A percentile compares a stretch with the other conserved stretches of the same genome.
Evolutionary conservation across 2,797 vertebrate species (phyloP).

Genomic region (Cheracebus regulus): DNA sequence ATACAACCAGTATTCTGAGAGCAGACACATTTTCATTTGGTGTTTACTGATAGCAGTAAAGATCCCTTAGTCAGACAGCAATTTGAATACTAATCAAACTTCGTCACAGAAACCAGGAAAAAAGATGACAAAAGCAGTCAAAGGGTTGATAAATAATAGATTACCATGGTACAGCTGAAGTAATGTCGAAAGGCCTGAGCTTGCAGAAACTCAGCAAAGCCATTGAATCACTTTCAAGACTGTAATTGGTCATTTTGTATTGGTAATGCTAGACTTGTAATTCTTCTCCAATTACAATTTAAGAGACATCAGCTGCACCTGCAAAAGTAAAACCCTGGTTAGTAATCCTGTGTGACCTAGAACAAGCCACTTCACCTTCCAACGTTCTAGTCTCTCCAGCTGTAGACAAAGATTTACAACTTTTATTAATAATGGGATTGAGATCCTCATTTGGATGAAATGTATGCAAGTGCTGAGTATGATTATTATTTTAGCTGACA

Average conservation of each 20-base stretch:
- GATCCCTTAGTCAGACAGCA: not conserved
- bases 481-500: constrained; percentile 64
- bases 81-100: not conserved
- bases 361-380: not conserved
- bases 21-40: not conserved
- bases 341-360: not conserved
- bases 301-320: constrained; percentile 10
- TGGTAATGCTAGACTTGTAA: not conserved
- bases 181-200: not conserved
- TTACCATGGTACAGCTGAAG: not conserved
- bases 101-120: not conserved
- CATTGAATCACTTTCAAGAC: not conserved
- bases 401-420: constrained; percentile 35
- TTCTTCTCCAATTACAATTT: constrained; percentile 25
- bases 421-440: not conserved
- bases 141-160: not conserved
- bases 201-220: constrained; percentile 39
- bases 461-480: constrained; percentile 16
- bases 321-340: not conserved
- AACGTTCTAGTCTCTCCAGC: constrained; percentile 41
- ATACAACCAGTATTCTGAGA: not conserved
- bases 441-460: constrained; percentile 44
- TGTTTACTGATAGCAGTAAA: not conserved
- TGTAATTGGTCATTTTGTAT: constrained; percentile 8
- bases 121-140: constrained; percentile 8